Evolutionary conservation across 2,888 invertebrate species (phyloP).

Genomic region (Andricus curvator): DNA sequence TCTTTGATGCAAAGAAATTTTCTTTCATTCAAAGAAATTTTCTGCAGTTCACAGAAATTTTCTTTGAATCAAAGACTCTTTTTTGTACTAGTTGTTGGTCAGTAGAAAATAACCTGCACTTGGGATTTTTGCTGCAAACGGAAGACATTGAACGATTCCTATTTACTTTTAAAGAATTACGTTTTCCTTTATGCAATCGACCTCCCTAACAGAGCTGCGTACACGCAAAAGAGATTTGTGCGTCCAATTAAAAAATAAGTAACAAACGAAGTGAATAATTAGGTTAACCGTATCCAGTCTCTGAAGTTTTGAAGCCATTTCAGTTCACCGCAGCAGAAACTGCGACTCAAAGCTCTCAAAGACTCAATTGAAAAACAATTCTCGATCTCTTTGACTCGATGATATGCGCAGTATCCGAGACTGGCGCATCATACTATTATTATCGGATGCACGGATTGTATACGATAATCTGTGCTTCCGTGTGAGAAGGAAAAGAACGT

Average conservation of each 20-base stretch:
- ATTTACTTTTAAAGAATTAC: not conserved
- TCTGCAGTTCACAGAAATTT: too few relatives aligned
- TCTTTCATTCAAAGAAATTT: too few relatives aligned
- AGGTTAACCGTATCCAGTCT: constrained; percentile 16
- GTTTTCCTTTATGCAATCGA: not conserved
- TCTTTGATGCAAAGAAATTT: too few relatives aligned
- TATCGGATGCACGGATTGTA: constrained; percentile 27
- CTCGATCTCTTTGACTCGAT: constrained; percentile 40
- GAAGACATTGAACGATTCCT: not conserved
- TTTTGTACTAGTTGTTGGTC: too few relatives aligned
- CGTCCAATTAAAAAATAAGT: constrained; percentile 33
- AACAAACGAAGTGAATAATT: constrained; percentile 38
- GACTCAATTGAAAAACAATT: constrained; percentile 38
- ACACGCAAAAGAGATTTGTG: not conserved
- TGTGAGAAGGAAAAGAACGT: constrained; percentile 35
- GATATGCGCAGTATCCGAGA: constrained; percentile 36
- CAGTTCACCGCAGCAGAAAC: constrained; percentile 40
- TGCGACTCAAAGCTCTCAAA: constrained; percentile 33
- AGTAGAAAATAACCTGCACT: too few relatives aligned
- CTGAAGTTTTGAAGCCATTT: constrained; percentile 36
- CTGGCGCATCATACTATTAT: constrained; percentile 30
- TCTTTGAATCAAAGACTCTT: too few relatives aligned
- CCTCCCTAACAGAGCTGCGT: not conserved
- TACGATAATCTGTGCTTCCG: constrained; percentile 19
- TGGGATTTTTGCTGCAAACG: not conserved